A percentile compares a stretch with the other conserved stretches of the same genome.
Conservation (phyloP, 2,888 invertebrate genomes). For the Drosophila fungiperda region DNA sequence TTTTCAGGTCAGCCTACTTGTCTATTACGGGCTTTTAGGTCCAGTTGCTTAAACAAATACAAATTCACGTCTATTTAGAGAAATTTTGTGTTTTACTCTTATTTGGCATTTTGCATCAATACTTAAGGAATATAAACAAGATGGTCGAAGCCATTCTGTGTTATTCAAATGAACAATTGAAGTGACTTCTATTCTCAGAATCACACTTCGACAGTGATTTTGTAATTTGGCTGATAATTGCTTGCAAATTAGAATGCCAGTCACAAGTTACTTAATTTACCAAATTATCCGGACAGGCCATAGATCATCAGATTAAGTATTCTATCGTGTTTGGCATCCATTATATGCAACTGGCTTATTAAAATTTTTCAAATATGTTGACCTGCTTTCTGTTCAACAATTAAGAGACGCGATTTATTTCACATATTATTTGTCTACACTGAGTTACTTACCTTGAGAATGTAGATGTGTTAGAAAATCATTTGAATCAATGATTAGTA, state of each 20-base stretch:
- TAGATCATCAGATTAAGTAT: slow-evolving; percentile 18
- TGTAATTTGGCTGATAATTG: slow-evolving; percentile 9
- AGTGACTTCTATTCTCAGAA: background rate
- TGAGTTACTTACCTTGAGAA: background rate
- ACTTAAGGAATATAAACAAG: background rate
- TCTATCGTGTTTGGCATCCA: slow-evolving; percentile 13
- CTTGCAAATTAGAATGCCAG: slow-evolving; percentile 8
- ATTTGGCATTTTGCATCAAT: background rate
- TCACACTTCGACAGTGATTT: background rate
- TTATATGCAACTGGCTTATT: slow-evolving; percentile 19
- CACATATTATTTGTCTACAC: slow-evolving; percentile 1
- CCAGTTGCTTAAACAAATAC: background rate
- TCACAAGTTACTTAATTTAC: slow-evolving; percentile 16
- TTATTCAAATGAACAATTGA: background rate
- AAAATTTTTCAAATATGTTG: slow-evolving; percentile 12
- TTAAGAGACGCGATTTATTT: background rate
- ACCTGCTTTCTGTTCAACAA: slow-evolving; percentile 19
- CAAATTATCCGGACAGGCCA: slow-evolving; percentile 9
- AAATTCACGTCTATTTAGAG: background rate
- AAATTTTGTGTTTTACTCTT: background rate
- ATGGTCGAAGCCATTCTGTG: background rate
- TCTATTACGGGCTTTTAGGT: background rate
- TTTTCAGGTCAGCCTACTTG: background rate
- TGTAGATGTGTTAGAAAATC: background rate
- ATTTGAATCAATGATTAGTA: background rate